Percentiles rank a stretch among this genome's conserved stretches.
Evolutionary conservation across 2,888 invertebrate genomes (phyloP).

Genomic region (Choreutis nemorana): DNA sequence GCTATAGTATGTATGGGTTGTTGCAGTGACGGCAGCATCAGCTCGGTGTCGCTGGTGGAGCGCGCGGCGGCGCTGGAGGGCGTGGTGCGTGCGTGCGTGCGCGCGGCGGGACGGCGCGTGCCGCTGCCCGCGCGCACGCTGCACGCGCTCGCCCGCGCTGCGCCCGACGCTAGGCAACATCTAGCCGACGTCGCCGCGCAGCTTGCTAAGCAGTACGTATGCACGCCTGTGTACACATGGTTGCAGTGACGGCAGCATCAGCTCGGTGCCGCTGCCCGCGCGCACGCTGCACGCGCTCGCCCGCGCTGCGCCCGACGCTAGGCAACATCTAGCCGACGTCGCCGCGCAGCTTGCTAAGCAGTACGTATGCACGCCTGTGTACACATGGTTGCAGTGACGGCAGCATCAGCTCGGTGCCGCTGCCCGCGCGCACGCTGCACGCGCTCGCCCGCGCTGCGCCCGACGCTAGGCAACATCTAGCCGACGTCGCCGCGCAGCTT

Average conservation of each 20-base stretch:
- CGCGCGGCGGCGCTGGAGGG: conserved; percentile 52
- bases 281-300: conserved; percentile 42
- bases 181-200: too few relatives aligned
- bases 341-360: too few relatives aligned
- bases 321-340: conserved; percentile 13
- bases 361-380: too few relatives aligned
- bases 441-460: conserved; percentile 11
- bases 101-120: conserved; percentile 52
- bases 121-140: conserved; percentile 42
- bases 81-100: conserved; percentile 56
- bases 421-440: conserved; percentile 7
- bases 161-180: conserved; percentile 17
- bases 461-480: too few relatives aligned
- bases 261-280: conserved; percentile 18
- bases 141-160: conserved; percentile 26
- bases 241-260: too few relatives aligned
- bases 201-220: too few relatives aligned
- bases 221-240: too few relatives aligned
- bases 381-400: too few relatives aligned
- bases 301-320: conserved; percentile 17
- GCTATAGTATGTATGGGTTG: not conserved
- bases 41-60: conserved; percentile 43
- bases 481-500: too few relatives aligned
- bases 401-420: too few relatives aligned
- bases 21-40: conserved; percentile 39